phyloP scores from a whole-genome alignment of 2,888 invertebrate genomes.

The Drosophila prolongata region DNA sequence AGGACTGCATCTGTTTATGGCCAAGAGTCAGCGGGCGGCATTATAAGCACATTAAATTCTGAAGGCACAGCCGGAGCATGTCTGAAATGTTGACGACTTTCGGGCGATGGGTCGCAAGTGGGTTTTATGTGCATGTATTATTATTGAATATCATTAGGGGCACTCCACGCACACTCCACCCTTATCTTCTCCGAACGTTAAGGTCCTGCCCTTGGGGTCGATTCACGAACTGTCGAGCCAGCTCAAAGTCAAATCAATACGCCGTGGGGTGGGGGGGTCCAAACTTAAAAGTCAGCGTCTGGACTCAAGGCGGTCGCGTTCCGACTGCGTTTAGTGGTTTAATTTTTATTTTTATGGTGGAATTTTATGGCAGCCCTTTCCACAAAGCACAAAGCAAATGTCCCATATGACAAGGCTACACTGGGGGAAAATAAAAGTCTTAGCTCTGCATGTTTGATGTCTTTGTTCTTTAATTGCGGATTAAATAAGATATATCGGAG shows the following conservation, averaged over 20 bases:
- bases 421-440: too few relatives aligned
- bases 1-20: slow-evolving; percentile 50
- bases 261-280: slow-evolving; percentile 1
- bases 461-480: too few relatives aligned
- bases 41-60: slow-evolving; percentile 81
- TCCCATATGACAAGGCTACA: slow-evolving; percentile 27
- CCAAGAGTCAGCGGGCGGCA: slow-evolving; percentile 79
- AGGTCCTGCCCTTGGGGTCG: slow-evolving; percentile 57
- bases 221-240: slow-evolving; percentile 48
- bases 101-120: slow-evolving; percentile 66
- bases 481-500: too few relatives aligned
- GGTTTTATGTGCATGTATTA: slow-evolving; percentile 72
- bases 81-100: slow-evolving; percentile 58
- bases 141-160: slow-evolving; percentile 77
- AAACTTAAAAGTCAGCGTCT: slow-evolving; percentile 25
- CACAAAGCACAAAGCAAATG: slow-evolving; percentile 33
- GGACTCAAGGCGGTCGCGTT: slow-evolving; percentile 32
- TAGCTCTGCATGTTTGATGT: too few relatives aligned
- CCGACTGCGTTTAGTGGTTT: slow-evolving; percentile 75
- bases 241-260: slow-evolving; percentile 57
- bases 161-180: slow-evolving; percentile 20
- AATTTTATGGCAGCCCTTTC: slow-evolving; percentile 63
- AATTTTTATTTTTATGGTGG: slow-evolving; percentile 76
- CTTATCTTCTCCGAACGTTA: slow-evolving; percentile 34
- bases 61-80: slow-evolving; percentile 74